Evolutionary conservation across 2,113 vertebrate genomes (phyloP), one percentile per base, ranked within the genome.

Genomic region (Myotis lucifugus): DNA sequence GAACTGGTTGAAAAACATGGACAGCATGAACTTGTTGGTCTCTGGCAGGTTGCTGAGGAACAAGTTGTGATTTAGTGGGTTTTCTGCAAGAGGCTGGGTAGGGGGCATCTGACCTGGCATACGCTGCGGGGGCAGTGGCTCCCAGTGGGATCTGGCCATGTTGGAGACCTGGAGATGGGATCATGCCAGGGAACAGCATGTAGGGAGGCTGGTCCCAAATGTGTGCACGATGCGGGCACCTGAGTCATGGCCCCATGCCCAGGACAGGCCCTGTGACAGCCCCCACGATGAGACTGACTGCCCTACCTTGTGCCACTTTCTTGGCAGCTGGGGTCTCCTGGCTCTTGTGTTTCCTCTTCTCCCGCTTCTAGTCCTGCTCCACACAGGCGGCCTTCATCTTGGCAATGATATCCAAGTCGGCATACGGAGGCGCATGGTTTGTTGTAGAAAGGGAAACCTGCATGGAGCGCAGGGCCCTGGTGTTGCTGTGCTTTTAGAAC

Each of bases 1-100:
- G 96, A 99, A 99, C 97, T 99, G 99, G 97, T 99, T 99, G 98
- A 99, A 99, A 46, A 99, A 98, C 99, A 99, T 99, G 52, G 99
- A 99, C 25, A 99, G 97, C 99, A 99, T 99, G 94, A 99, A 98
- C 72, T 99, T 99, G 5, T 99, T 99, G 98, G 99, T 99, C 90
- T 99, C 99, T 0, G 99, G 99, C 72, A 99, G 98, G 97, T 99
- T 99, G 97, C 99, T 99, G 97, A 99, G 98, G 98, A 99, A 99
- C 83, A 99, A 98, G 97, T 99, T 99, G 97, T 99, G 99, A 97
- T 99, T 99, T 21, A 99, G 99, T 6, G 99, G 99, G 91, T 99
- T 99, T 98, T 99, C 99, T 0, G 99, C 98, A 52, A 99, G 98
- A 98, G 98, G 99, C 96, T 99, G 99, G 4, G 98, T 97, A 69